Evolutionary conservation across 2,113 vertebrate genomes (phyloP), one percentile per base, ranked within the genome.

Genomic region (Pycnonotus jocosus): DNA sequence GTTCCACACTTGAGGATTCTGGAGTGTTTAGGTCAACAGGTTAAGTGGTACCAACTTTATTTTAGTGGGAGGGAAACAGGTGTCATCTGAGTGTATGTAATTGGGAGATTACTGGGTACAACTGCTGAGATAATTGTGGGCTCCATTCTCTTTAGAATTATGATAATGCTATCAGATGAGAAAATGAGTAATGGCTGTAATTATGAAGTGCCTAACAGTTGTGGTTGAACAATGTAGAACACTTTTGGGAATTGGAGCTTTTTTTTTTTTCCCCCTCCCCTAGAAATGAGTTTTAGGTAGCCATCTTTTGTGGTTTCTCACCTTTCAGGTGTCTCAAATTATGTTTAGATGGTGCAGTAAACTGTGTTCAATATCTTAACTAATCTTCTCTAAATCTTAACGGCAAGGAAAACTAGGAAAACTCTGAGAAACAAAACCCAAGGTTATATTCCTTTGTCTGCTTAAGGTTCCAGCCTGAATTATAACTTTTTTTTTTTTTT

Each of bases 111-210:
- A 92, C 33, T 76, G 22, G 81, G 51, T 86, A 47, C 62, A 78
- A 54, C 76, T 92, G 80, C 42, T 66, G 72, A 70, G 64, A 23
- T 93, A 95, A 94, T 94, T 86, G 83, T 66, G 82, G 86, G 76
- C 72, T 90, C 38, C 9, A 2, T 82, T 92, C 62, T 92, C 68
- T 44, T 73, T 68, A 88, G 44, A 1, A 0, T 78, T 91, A 30
- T 56, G 69, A 78, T 81, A 86, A 60, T 65, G 30, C 57, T 9
- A 25, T 81, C 65, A 73, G 73, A 81, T 97, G 76, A 78, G 88
- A 86, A 74, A 93, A 74, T 74, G 58, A n/a, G 22, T 84, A 81
- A 93, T 91, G 40, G 37, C 48, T 0, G 0, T 92, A 89, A 72
- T 93, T 84, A 88, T 12, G 3, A 91, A 76, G 48, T 60, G 23